Evolutionary conservation across 2,113 vertebrate genomes (phyloP), one percentile per base, ranked within the genome.

Genomic region (Labeo rohita): DNA sequence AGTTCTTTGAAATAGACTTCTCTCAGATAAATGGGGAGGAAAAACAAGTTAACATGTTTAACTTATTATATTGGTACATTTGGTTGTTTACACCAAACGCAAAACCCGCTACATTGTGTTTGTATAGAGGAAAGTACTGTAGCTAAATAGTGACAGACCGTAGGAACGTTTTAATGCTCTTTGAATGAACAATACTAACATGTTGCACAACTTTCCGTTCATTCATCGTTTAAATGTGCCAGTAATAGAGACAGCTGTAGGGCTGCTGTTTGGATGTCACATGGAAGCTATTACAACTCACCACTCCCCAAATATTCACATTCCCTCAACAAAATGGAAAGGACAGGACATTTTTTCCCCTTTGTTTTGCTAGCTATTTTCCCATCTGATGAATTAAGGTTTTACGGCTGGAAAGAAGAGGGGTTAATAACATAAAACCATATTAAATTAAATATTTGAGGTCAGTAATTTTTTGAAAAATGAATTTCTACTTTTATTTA

Each of bases 241-340:
- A 84, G 43, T 84, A 84, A 84, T 49, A 12, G 23, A 23, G 13
- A 56, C 47, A 28, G 74, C 72, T 61, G 34, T 52, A 59, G 72
- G 72, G 2, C 28, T 74, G 54, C 54, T 56, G 49, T 50, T 50
- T 74, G 59, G 82, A 36, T 61, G 9, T 34, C 84, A 87, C 83
- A 84, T 87, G 83, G 84, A 88, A 78, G 61, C 85, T 86, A 91
- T 90, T 81, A 87, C 54, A 80, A 83, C 82, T 81, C 59, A 39
- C 65, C 76, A 68, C 72, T 79, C 84, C 74, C 75, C n/a, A 87
- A 68, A 84, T 78, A 84, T 76, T 52, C 73, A 76, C 73, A 50
- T 52, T 76, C 10, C 47, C n/a, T 50, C 34, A 78, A 87, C 76
- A 45, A 68, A 43, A 61, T 83, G 85, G 83, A 77, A 79, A 85